Percentiles rank a stretch among this genome's conserved stretches.
Conservation (phyloP, 2,888 invertebrate genomes). For the Mesopsocus fuscifrons region DNA sequence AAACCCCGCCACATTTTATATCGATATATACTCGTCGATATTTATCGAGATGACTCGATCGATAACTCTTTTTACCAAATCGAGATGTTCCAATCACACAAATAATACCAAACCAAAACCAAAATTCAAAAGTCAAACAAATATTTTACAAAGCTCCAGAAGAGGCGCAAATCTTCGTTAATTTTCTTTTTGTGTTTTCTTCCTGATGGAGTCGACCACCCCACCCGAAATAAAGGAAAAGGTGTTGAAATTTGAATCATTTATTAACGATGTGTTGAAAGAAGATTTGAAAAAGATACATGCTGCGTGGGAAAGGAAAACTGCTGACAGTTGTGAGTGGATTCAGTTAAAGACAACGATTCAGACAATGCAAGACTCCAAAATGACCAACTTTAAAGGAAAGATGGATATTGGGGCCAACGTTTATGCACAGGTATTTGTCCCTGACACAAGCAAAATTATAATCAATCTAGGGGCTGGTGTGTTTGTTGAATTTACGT, state of each 20-base stretch:
- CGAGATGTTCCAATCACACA: too few species aligned
- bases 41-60: too few species aligned
- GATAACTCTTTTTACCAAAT: too few species aligned
- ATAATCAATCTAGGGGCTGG: constrained; percentile 57
- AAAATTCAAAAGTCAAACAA: too few species aligned
- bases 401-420: constrained; percentile 68
- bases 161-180: too few species aligned
- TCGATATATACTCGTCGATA: too few species aligned
- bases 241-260: constrained; percentile 40
- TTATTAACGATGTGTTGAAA: constrained; percentile 58
- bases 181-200: too few species aligned
- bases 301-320: constrained; percentile 36
- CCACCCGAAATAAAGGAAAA: constrained; percentile 21
- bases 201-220: too few species aligned
- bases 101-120: too few species aligned
- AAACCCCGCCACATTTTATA: too few species aligned
- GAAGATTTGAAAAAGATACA: constrained; percentile 45
- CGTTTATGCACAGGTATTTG: constrained; percentile 60
- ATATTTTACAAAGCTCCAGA: too few species aligned
- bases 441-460: constrained; percentile 43
- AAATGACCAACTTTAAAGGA: constrained; percentile 39
- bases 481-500: constrained; percentile 49
- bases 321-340: constrained; percentile 49
- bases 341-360: constrained; percentile 52
- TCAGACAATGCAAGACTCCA: constrained; percentile 33